These are phyloP conservation scores for Nomada fucata DNA, from an alignment of 2,888 invertebrate genomes.

Conservation along the genomic window DNA sequence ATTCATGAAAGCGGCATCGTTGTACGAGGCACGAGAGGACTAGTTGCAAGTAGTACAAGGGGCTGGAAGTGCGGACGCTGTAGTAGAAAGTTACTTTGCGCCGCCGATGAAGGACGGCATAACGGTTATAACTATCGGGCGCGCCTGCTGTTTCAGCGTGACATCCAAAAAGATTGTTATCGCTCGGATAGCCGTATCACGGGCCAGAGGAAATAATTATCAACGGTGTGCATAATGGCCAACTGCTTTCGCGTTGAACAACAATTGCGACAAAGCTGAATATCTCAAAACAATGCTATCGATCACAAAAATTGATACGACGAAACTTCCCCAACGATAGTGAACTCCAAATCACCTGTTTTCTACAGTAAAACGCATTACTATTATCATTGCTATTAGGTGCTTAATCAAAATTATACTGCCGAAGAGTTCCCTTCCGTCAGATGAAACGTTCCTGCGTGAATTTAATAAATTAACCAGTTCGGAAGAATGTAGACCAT, in stretches of 20 bases:
- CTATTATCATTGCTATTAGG: too few relatives aligned
- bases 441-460: too few relatives aligned
- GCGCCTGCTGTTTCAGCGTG: constrained; percentile 22
- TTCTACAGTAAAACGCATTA: too few relatives aligned
- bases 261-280: background rate
- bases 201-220: constrained; percentile 23
- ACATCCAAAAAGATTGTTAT: constrained; percentile 23
- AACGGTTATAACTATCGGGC: constrained; percentile 4
- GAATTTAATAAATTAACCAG: background rate
- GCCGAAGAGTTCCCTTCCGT: too few relatives aligned
- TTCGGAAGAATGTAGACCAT: background rate
- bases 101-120: constrained; percentile 11
- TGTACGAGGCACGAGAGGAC: too few relatives aligned
- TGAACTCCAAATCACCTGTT: too few relatives aligned
- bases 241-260: background rate
- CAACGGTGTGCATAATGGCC: background rate
- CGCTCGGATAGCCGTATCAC: constrained; percentile 24
- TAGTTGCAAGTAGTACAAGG: constrained; percentile 20
- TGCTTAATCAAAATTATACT: too few relatives aligned
- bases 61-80: constrained; percentile 17
- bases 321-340: background rate
- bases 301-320: background rate
- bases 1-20: too few relatives aligned
- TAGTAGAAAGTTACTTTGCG: constrained; percentile 37
- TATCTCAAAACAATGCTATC: background rate